These are phyloP conservation scores for Scomber japonicus DNA, from an alignment of 2,113 vertebrate genomes.

Conservation along the genomic window DNA sequence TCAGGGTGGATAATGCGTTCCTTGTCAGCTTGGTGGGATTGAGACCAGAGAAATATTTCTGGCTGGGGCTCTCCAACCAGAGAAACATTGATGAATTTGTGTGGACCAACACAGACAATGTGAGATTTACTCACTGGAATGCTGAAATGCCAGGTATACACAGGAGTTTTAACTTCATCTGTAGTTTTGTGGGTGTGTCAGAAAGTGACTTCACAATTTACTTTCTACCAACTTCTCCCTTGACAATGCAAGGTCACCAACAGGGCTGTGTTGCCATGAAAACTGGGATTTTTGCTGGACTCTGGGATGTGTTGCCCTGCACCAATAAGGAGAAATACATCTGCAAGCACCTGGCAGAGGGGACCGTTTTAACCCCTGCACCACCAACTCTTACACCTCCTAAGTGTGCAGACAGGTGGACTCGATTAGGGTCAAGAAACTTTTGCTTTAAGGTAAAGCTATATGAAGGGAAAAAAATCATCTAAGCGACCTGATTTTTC, in stretches of 20 bases:
- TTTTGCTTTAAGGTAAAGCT: slow-evolving; percentile 87
- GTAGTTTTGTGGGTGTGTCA: not conserved
- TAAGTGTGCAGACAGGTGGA: slow-evolving; percentile 78
- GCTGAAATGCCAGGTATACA: slow-evolving; percentile 58
- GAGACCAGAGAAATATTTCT: slow-evolving; percentile 89
- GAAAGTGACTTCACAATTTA: not conserved
- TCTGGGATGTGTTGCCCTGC: slow-evolving; percentile 92
- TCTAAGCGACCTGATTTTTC: too few relatives aligned
- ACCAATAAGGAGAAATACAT: slow-evolving; percentile 89
- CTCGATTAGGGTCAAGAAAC: slow-evolving; percentile 34
- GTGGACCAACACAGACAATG: slow-evolving; percentile 83
- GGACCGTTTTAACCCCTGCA: slow-evolving; percentile 80
- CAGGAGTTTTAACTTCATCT: not conserved
- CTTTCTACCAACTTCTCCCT: not conserved
- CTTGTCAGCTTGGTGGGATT: slow-evolving; percentile 90
- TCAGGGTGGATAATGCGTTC: slow-evolving; percentile 92
- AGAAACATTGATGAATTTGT: slow-evolving; percentile 83
- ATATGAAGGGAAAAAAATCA: not conserved
- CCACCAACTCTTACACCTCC: slow-evolving; percentile 19
- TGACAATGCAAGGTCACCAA: slow-evolving; percentile 48
- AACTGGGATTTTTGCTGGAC: slow-evolving; percentile 88
- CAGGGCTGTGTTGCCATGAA: slow-evolving; percentile 90
- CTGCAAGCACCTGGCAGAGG: slow-evolving; percentile 90
- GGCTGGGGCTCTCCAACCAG: slow-evolving; percentile 90
- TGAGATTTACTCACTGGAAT: slow-evolving; percentile 91